Percentiles rank a stretch among this genome's conserved stretches.
phyloP scores from a whole-genome alignment of 2,113 vertebrate genomes.

The Paramormyrops kingsleyae region DNA sequence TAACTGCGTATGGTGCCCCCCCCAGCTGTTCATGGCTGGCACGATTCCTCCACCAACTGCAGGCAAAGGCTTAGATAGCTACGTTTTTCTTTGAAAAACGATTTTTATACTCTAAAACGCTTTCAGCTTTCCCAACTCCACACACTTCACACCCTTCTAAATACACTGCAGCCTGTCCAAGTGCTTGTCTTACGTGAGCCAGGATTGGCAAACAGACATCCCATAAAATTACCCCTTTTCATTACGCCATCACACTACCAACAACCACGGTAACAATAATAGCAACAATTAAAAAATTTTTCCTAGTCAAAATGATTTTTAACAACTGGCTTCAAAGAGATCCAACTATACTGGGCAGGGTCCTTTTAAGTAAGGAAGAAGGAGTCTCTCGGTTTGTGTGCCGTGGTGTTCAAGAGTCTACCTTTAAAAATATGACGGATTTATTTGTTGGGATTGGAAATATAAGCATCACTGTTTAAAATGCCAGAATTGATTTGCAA shows the following conservation, averaged over 20 bases:
- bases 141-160: background rate
- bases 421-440: background rate
- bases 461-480: background rate
- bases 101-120: background rate
- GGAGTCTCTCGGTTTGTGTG: background rate
- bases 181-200: constrained; percentile 14
- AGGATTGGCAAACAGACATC: constrained; percentile 22
- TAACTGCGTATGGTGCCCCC: constrained; percentile 13
- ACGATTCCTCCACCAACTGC: background rate
- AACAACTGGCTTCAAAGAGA: background rate
- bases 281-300: constrained; percentile 6
- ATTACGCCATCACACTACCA: constrained; percentile 23
- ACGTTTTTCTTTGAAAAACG: background rate
- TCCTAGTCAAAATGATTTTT: background rate
- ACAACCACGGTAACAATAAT: constrained; percentile 16
- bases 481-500: background rate
- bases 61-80: background rate
- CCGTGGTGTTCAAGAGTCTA: background rate
- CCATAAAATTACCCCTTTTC: constrained; percentile 16
- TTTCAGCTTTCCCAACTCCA: background rate
- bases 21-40: background rate
- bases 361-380: background rate
- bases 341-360: background rate
- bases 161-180: background rate
- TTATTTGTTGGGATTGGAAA: background rate